Evolutionary conservation across 2,888 invertebrate genomes (phyloP), one percentile per base, ranked within the genome.

Genomic region (Choristoneura rosaceana): DNA sequence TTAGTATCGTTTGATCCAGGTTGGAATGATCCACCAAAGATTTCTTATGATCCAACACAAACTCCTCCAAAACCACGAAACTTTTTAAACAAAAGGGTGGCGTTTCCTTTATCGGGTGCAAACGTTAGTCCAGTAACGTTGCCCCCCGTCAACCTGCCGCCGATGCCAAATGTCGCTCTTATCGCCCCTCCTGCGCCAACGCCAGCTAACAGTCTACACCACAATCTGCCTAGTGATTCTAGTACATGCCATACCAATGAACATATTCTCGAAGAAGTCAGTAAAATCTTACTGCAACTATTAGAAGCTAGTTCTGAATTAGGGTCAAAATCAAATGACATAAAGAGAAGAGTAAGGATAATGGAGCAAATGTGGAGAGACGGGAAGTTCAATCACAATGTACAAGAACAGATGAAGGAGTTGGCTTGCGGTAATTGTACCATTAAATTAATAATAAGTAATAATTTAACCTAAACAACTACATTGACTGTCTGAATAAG

Each of bases 281-380:
- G 86, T 77, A 79, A 75, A 25, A 88, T 91, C 76, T 79, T 94
- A 59, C 71, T 89, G 45, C 73, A 83, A 8, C 81, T 92, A 65
- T 80, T 94, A 69, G 89, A 91, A 4, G 83, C 76, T 34, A 91
- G 90, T 74, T 87, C 80, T 73, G 94, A 92, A 78, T 78, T 94
- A 69, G 91, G 91, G 10, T 75, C 87, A 25, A 94, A 94, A 84
- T 83, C 89, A 33, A 92, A 92, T 77, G 95, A 95, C 79, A 94
- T 96, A 33, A 91, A 84, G 79, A 95, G 92, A 79, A 91, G 95
- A 83, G 85, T 96, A 76, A 86, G 84, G 70, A 82, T 91, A 3
- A 94, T 96, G 95, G 95, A 94, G 80, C 89, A 90, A 14, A 94
- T 95, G 94, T 96, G 96, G 96, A 77, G 77, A 4, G 94, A 89